Percentiles rank a stretch among this genome's conserved stretches.
These are phyloP conservation scores for Cotesia chilonis DNA, from an alignment of 1,140 invertebrate species.

Conservation along the genomic window DNA sequence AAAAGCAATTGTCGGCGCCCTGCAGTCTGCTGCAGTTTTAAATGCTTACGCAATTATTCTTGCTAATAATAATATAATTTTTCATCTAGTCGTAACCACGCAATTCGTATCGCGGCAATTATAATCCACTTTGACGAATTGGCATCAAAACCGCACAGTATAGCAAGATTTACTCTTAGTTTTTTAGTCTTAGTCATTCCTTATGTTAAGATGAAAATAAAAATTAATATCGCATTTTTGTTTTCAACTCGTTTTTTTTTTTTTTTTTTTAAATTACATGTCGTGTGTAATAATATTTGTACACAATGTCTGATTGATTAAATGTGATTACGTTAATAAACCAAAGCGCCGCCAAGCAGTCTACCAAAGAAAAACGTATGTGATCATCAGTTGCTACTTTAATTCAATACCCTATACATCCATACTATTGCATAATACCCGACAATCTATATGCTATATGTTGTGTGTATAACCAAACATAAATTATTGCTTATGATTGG, in stretches of 20 bases:
- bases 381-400: constrained; percentile 15
- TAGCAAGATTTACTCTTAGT: not conserved
- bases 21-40: constrained; percentile 31
- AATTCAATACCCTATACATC: not conserved
- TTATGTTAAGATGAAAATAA: too few relatives aligned
- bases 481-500: not conserved
- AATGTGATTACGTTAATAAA: constrained; percentile 2
- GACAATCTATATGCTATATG: not conserved
- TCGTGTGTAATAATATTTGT: too few relatives aligned
- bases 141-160: not conserved
- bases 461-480: not conserved
- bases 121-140: not conserved
- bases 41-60: constrained; percentile 21
- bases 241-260: too few relatives aligned
- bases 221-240: too few relatives aligned
- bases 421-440: constrained; percentile 11
- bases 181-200: too few relatives aligned
- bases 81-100: too few relatives aligned
- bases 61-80: not conserved
- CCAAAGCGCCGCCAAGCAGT: constrained; percentile 20
- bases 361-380: not conserved
- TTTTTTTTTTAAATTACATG: too few relatives aligned
- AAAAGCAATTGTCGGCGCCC: constrained; percentile 22
- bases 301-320: too few relatives aligned
- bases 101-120: too few relatives aligned